Percentiles rank a stretch among this genome's conserved stretches.
Conservation (phyloP, 2,113 vertebrate species). For the Calonectris borealis region DNA sequence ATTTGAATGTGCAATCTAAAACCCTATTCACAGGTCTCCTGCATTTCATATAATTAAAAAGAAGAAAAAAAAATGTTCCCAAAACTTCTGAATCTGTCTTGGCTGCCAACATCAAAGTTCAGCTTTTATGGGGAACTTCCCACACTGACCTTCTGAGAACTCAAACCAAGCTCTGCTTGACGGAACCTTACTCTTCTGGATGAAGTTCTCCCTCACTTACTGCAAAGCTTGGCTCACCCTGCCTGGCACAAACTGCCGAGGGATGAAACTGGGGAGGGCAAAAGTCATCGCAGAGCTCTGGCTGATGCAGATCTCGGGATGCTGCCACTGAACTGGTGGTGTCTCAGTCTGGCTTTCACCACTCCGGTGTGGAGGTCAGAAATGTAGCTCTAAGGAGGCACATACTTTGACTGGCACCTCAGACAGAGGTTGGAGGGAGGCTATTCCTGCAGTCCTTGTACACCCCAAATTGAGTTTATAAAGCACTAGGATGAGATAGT, state of each 20-base stretch:
- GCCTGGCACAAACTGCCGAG: background rate
- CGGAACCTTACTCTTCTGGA: background rate
- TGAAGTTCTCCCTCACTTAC: background rate
- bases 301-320: background rate
- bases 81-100: constrained; percentile 19
- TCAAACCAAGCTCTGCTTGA: background rate
- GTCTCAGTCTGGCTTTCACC: background rate
- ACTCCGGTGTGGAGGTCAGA: background rate
- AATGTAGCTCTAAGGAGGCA: background rate
- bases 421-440: background rate
- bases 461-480: background rate
- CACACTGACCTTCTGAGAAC: background rate
- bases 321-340: background rate
- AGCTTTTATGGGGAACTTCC: constrained; percentile 14
- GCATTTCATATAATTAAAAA: constrained; percentile 1
- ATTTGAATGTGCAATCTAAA: constrained; percentile 13
- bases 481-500: background rate
- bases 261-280: background rate
- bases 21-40: constrained; percentile 13
- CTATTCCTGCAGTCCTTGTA: background rate
- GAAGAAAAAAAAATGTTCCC: background rate
- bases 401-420: background rate
- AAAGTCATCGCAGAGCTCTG: background rate
- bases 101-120: constrained; percentile 7
- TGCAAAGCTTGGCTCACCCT: background rate